Evolutionary conservation across 2,113 vertebrate species (phyloP).

Genomic region (Lathamus discolor): DNA sequence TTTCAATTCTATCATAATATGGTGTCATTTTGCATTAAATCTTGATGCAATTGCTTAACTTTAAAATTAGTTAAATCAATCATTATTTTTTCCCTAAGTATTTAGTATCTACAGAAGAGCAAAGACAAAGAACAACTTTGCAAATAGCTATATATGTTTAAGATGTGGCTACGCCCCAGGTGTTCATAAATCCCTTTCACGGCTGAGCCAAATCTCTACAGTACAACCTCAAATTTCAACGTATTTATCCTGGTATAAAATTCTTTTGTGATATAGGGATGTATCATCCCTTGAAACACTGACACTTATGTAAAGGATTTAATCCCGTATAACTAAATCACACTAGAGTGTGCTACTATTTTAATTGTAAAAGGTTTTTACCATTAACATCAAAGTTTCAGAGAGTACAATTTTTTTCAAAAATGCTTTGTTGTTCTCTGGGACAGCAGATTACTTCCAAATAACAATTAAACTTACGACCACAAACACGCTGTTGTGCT

Average conservation of each 20-base stretch:
- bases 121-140: background rate
- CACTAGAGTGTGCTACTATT: constrained; percentile 46
- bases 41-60: background rate
- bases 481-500: background rate
- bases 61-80: background rate
- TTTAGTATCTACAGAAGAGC: background rate
- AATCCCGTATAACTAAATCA: background rate
- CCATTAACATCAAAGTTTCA: background rate
- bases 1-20: constrained; percentile 26
- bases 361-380: background rate
- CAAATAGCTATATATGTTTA: background rate
- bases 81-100: background rate
- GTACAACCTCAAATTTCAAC: background rate
- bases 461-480: background rate
- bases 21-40: background rate
- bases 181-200: background rate
- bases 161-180: background rate
- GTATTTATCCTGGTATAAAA: background rate
- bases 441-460: background rate
- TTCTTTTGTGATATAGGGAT: background rate
- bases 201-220: background rate
- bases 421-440: background rate
- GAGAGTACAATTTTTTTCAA: background rate
- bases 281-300: background rate
- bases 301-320: background rate